These are phyloP conservation scores for Dolichopus griseipennis DNA, from an alignment of 2,888 invertebrate genomes.

Conservation along the genomic window DNA sequence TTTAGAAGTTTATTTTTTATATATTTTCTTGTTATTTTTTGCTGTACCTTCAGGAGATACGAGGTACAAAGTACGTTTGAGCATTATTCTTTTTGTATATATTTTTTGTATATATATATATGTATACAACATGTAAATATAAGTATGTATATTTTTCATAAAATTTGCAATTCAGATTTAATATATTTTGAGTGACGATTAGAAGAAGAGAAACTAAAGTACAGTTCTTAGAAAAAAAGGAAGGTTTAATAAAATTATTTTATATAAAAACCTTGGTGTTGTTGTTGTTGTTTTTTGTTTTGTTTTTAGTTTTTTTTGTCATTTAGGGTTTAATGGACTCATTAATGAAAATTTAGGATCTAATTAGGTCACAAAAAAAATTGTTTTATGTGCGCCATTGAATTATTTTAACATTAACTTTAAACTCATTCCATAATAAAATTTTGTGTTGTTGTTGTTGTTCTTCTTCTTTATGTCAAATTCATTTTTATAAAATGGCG, in stretches of 20 bases:
- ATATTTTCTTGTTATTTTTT: not conserved
- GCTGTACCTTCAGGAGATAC: not conserved
- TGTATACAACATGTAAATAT: too few relatives aligned
- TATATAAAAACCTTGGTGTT: too few relatives aligned
- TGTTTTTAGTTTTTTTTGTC: too few relatives aligned
- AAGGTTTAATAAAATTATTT: too few relatives aligned
- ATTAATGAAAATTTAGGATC: not conserved
- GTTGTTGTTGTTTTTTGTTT: too few relatives aligned
- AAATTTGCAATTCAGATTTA: too few relatives aligned
- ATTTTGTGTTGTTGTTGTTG: not conserved
- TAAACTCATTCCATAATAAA: not conserved
- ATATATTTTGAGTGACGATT: too few relatives aligned
- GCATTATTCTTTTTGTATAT: not conserved
- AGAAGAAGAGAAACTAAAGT: too few relatives aligned
- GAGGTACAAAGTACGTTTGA: not conserved
- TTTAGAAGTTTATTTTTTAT: not conserved
- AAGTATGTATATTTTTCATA: too few relatives aligned
- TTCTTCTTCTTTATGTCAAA: not conserved
- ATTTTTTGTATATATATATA: too few relatives aligned
- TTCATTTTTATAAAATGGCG: too few relatives aligned
- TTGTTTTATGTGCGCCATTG: constrained; percentile 7
- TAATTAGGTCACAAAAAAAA: not conserved
- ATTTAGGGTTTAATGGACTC: constrained; percentile 5
- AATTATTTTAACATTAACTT: not conserved
- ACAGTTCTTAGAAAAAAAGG: too few relatives aligned